These are phyloP conservation scores for Triplophysa rosa DNA, from an alignment of 2,113 vertebrate species.

Conservation along the genomic window DNA sequence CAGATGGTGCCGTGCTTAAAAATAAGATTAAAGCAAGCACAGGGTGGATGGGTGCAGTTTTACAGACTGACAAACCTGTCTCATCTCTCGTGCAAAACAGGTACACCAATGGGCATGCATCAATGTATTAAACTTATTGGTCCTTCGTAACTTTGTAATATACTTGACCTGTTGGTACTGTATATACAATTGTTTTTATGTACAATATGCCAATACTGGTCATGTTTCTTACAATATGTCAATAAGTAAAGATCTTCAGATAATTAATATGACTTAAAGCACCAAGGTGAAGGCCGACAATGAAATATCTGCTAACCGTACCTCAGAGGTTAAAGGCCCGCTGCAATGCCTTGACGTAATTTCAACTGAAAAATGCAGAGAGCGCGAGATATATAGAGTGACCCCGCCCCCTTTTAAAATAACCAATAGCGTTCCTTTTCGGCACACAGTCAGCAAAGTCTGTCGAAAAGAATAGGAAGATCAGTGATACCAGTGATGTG, in stretches of 20 bases:
- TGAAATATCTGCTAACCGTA: too few species aligned
- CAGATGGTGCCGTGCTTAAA: conserved; percentile 55
- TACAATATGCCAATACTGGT: neutral
- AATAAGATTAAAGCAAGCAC: conserved; percentile 56
- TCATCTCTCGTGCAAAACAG: neutral
- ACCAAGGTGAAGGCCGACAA: neutral
- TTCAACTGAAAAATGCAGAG: too few species aligned
- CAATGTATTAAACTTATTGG: neutral
- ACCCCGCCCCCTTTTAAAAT: too few species aligned
- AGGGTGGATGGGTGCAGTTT: conserved; percentile 14
- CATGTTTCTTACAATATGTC: too few species aligned
- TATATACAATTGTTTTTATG: neutral
- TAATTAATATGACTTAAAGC: conserved; percentile 12
- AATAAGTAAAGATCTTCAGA: neutral
- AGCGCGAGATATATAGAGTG: too few species aligned
- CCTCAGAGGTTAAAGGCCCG: too few species aligned
- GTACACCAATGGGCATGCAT: neutral
- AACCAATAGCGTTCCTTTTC: too few species aligned
- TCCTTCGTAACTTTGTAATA: neutral
- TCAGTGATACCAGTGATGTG: too few species aligned
- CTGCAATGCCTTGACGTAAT: too few species aligned
- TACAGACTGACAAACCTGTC: neutral
- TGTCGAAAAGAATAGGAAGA: too few species aligned
- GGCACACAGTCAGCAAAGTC: too few species aligned
- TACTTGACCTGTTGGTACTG: neutral